Evolutionary conservation across 1,140 invertebrate genomes (phyloP), one percentile per base, ranked within the genome.

Genomic region (Venturia canescens): DNA sequence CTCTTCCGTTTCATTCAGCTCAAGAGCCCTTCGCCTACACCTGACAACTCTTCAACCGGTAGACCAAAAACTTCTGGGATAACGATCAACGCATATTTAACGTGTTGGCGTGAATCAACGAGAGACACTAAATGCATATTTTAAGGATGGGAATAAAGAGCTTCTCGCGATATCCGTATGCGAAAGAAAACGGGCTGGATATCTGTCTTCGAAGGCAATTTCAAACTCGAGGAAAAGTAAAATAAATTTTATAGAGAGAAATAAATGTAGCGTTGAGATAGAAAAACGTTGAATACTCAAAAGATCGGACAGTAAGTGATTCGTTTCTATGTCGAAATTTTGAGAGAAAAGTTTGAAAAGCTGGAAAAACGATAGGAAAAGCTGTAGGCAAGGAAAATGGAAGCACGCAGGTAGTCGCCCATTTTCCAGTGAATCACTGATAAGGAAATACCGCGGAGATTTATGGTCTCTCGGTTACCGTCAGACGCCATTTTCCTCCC

Each of bases 371-470:
- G 11, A 44, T 44, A 1, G 66, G 84, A 83, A 44, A 83, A 84
- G 77, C 81, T 84, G 13, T 27, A 69, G 27, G 6, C 9, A 34
- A 11, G 27, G 29, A 21, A 9, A 21, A 84, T 82, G 38, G 82
- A 82, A 80, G 83, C 84, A 53, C 18, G n/a, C n/a, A 84, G 74
- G 63, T 60, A 82, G 83, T 83, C 26, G 82, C 79, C 84, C 84
- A 86, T 88, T 86, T 86, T 83, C 84, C 84, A 80, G 83, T 77
- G 84, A 81, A 85, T 53, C 77, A 71, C 82, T 83, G 85, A 88
- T 88, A 88, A 88, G 87, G 83, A 82, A 83, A 82, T 13, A 18
- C 66, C 66, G 66, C 83, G 82, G 87, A 89, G 88, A 90, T 90
- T 90, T 90, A 90, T 90, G 87, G 89, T 83, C 85, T 84, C 84